Base-by-base conservation (phyloP, 2,113 vertebrate species). In the Dendropsophus ebraccatus region DNA sequence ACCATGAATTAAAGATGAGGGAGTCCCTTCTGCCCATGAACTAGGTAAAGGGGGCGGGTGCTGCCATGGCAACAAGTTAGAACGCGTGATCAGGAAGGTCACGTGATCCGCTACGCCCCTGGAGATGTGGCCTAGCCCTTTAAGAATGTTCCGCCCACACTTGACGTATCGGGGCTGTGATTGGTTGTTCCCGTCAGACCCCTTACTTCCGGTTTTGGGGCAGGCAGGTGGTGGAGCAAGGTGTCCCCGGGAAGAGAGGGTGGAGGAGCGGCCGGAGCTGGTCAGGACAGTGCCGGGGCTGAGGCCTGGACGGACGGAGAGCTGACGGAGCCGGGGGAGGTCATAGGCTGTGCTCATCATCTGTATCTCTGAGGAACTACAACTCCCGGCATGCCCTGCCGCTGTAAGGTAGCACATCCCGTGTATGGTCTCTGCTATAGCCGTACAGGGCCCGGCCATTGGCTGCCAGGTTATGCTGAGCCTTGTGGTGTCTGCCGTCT, bases 121-220 rank as follows among this genome's bases (percentile, higher is more conserved):
- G 86, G n/a, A n/a, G 23, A 1, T 1, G n/a, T 13, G 23, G 58
- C 13, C 21, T 32, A 32, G 87, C 35, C 28, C 49, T 77, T 52
- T 17, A 8, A 56, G 16, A 11, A 0, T 37, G 0, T 0, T 14
- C 47, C 73, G 60, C 58, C 52, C 0, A 9, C 21, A 1, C 2
- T 2, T 85, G 83, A 21, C 1, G 21, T 25, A 17, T 5, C 1
- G 37, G 13, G 16, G 13, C 74, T 8, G 35, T 13, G 30, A 87
- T 79, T 87, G 84, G 84, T 47, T 58, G 30, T 0, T 2, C 0
- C 28, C 6, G 25, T 30, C 78, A 79, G 60, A 35, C 67, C 41
- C 49, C 19, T 19, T 3, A n/a, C 81, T 93, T 93, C 91, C 93
- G 91, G 87, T 83, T 89, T 88, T 88, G 56, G 60, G 37, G 84